Conservation (phyloP, 1,140 invertebrate species). For the Globodera ellingtonae region DNA sequence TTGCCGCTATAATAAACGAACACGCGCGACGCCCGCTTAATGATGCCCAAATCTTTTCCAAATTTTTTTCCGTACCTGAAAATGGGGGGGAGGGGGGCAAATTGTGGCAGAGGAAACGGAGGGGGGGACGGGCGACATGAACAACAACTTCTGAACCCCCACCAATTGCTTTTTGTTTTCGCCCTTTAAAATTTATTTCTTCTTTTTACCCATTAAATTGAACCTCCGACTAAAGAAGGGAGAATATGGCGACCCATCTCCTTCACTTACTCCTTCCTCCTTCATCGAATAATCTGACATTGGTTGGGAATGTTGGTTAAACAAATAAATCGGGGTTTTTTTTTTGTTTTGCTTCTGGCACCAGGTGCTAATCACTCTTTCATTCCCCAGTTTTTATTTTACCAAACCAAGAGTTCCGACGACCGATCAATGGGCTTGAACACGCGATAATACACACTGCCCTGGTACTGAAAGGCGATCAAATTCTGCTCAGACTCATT, state of each 20-base stretch:
- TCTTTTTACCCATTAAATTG: not conserved
- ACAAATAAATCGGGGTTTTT: not conserved
- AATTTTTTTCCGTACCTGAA: constrained; percentile 34
- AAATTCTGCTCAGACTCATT: constrained; percentile 36
- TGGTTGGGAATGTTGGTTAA: too few relatives aligned
- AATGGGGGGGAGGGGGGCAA: not conserved
- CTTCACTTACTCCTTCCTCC: too few relatives aligned
- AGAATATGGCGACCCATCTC: too few relatives aligned
- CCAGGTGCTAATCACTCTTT: not conserved
- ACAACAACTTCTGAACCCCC: not conserved
- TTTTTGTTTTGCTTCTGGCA: not conserved
- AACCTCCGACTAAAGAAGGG: not conserved
- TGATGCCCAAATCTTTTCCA: constrained; percentile 34
- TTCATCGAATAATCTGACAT: too few relatives aligned
- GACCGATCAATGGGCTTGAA: constrained; percentile 32
- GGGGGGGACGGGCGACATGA: not conserved
- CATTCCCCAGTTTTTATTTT: not conserved
- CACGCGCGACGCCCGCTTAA: constrained; percentile 5
- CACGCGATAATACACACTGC: constrained; percentile 35
- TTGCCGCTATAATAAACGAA: constrained; percentile 27
- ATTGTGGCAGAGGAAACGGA: not conserved
- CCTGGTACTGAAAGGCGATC: constrained; percentile 37
- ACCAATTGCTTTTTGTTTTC: not conserved
- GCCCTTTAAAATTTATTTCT: constrained; percentile 1
- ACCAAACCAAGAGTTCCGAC: constrained; percentile 40